Conservation (phyloP, 1,140 invertebrate species). For the Drosophila pandora region DNA sequence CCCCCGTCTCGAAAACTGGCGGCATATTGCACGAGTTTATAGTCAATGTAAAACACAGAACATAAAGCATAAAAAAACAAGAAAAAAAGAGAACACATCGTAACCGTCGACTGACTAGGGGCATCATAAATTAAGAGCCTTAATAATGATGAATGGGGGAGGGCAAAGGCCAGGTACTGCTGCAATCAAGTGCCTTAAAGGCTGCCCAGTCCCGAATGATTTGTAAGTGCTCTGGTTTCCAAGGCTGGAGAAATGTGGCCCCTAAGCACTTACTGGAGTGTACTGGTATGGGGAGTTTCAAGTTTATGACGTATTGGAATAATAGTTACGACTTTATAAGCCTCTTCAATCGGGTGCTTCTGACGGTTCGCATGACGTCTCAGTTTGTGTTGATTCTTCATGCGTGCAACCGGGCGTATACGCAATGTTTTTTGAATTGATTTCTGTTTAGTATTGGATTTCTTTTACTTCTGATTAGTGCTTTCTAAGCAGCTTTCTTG, state of each 20-base stretch:
- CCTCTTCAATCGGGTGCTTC: constrained; percentile 9
- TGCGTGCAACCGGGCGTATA: constrained; percentile 13
- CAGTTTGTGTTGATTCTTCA: constrained; percentile 3
- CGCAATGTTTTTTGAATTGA: constrained; percentile 16
- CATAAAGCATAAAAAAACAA: constrained; percentile 56
- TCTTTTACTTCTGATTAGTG: neutral
- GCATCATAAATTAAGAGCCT: constrained; percentile 75
- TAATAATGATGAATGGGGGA: constrained; percentile 75
- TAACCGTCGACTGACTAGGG: constrained; percentile 58
- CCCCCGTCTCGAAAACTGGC: constrained; percentile 49
- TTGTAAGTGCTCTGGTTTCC: constrained; percentile 15
- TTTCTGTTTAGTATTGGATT: neutral
- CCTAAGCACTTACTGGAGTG: constrained; percentile 7
- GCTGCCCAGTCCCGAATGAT: constrained; percentile 25
- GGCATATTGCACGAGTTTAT: constrained; percentile 67
- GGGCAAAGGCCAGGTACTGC: neutral
- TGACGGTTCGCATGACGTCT: constrained; percentile 7
- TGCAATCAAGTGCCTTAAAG: constrained; percentile 42
- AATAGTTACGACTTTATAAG: constrained; percentile 40
- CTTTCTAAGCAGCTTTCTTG: too few species aligned
- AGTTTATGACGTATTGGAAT: constrained; percentile 34
- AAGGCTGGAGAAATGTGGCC: neutral
- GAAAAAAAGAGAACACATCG: constrained; percentile 38
- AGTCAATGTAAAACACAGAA: constrained; percentile 77
- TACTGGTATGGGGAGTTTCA: constrained; percentile 2